These are phyloP conservation scores for Axea sp. DNA, from an alignment of 2,888 invertebrate species.

Conservation along the genomic window DNA sequence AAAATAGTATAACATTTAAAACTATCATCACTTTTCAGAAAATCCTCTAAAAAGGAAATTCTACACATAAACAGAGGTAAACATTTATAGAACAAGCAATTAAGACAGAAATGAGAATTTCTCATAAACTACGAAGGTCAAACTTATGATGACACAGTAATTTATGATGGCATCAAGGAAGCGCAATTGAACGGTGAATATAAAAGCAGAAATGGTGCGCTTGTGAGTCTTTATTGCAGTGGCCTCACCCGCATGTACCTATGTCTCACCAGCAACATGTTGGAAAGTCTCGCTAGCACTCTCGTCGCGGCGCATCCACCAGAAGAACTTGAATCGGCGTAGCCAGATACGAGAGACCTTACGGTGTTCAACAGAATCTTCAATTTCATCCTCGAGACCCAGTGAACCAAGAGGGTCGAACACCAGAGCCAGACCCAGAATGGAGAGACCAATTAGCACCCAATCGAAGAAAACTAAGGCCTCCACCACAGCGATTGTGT, in stretches of 20 bases:
- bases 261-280: slow-evolving; percentile 86
- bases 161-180: slow-evolving; percentile 30
- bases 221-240: slow-evolving; percentile 54
- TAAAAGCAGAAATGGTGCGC: slow-evolving; percentile 43
- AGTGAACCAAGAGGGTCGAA: slow-evolving; percentile 88
- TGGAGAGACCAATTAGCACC: slow-evolving; percentile 86
- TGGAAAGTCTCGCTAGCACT: slow-evolving; percentile 89
- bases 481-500: slow-evolving; percentile 87
- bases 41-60: no score
- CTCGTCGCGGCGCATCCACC: slow-evolving; percentile 85
- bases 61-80: no score
- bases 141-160: no score
- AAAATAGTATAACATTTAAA: no score
- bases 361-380: slow-evolving; percentile 84
- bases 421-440: slow-evolving; percentile 88
- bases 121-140: no score
- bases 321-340: slow-evolving; percentile 88
- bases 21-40: no score
- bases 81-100: no score
- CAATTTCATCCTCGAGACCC: slow-evolving; percentile 68
- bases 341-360: slow-evolving; percentile 88
- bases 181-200: slow-evolving; percentile 39
- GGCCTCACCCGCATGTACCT: slow-evolving; percentile 72
- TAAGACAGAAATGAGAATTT: no score
- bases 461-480: slow-evolving; percentile 90